Base-by-base conservation (phyloP, 2,888 invertebrate species). In the Ectropis crepuscularia region DNA sequence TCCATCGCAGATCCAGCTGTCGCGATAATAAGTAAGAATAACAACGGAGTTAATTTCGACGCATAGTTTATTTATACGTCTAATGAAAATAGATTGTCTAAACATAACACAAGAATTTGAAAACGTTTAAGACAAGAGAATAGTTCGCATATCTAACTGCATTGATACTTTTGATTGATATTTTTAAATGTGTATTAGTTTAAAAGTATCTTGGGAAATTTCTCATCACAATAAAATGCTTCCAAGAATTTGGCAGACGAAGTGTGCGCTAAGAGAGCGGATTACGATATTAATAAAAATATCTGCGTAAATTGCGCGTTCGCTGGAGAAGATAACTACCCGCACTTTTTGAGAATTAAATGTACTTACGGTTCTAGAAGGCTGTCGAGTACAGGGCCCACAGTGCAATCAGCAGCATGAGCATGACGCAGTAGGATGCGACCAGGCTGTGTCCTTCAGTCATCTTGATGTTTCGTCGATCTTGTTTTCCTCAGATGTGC, bases 371-470 rank as follows among this genome's bases (percentile, higher is more conserved):
- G 63, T 64, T 72, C 84, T 90, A 91, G 71, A 95, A 87, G 48
- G 95, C 95, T 5, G 95, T 94, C 4, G 95, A 94, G 75, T 96
- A 96, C 41, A 96, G 84, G 57, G 95, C 82, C 94, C 95, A 96
- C 53, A 96, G 85, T 5, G 95, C 92, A 48, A 95, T 86, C 50
- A 96, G 87, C 42, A 96, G 87, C 47, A 95, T 80, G 60, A 95
- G 90, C 68, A 96, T 88, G 75, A 96, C 95, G 78, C 94, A 87
- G 81, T 95, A 96, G 54, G 96, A 96, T 57, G 95, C 94, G 69
- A 95, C 90, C 71, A 96, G 89, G 79, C 94, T 96, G 57, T 91
- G 90, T 63, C 95, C 94, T 83, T 96, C 96, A 65, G 89, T 66
- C 69, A 70, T 72, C 48, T 68, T 72, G 65, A 45, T 42, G 5